Percentiles rank a stretch among this genome's conserved stretches.
Conservation (phyloP, 2,888 invertebrate species). For the Acrobasis repandana region DNA sequence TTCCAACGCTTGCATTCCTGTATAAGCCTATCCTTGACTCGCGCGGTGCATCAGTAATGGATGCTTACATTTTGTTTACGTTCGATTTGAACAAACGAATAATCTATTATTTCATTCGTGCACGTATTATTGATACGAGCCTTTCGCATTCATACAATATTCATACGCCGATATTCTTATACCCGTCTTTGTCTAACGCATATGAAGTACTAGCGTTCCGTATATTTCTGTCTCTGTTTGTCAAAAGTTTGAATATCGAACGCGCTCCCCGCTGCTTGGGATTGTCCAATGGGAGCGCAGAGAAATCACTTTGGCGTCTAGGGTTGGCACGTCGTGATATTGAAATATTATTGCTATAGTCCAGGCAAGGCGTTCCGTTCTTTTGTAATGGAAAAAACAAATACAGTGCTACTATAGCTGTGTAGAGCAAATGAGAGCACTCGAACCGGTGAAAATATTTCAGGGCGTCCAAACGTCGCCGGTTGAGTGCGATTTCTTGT, state of each 20-base stretch:
- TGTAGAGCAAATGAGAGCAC: conserved; percentile 68
- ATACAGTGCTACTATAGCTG: conserved; percentile 54
- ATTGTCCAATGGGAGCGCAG: conserved; percentile 61
- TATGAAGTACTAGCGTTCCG: background rate
- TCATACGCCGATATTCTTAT: conserved; percentile 54
- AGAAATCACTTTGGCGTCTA: conserved; percentile 70
- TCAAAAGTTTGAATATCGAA: conserved; percentile 56
- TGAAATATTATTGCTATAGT: conserved; percentile 77
- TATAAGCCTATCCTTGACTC: conserved; percentile 41
- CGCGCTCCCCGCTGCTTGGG: conserved; percentile 39
- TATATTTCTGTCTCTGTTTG: conserved; percentile 48
- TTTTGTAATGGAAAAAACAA: conserved; percentile 81
- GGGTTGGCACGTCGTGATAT: conserved; percentile 69
- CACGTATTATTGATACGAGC: conserved; percentile 80
- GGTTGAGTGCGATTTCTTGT: conserved; percentile 80
- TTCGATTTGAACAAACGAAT: conserved; percentile 82
- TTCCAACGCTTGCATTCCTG: conserved; percentile 39
- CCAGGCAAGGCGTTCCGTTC: conserved; percentile 68
- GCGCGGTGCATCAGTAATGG: conserved; percentile 70
- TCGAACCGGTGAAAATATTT: conserved; percentile 70
- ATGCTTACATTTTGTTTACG: conserved; percentile 81
- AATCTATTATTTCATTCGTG: conserved; percentile 83
- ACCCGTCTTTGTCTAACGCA: conserved; percentile 49
- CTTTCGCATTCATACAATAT: conserved; percentile 76
- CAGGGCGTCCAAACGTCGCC: conserved; percentile 50